Evolutionary conservation across 2,888 invertebrate genomes (phyloP).

Genomic region (Gastracanthus pulcherrimus): DNA sequence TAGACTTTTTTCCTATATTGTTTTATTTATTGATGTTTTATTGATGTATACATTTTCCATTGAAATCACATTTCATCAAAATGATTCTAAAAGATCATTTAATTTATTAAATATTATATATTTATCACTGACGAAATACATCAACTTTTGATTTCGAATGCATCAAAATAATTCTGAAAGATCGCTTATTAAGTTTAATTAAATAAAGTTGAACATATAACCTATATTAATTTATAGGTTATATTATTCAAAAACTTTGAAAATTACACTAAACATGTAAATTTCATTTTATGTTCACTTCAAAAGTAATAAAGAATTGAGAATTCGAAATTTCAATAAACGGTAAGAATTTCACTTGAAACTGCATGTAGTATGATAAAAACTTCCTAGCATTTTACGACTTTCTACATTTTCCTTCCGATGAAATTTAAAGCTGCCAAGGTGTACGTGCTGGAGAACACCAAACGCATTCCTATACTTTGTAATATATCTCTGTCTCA

Average conservation of each 20-base stretch:
- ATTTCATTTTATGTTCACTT: conserved; percentile 9
- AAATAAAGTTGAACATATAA: no score
- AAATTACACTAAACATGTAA: conserved; percentile 21
- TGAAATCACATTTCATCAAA: no score
- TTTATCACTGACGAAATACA: no score
- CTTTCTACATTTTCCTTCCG: conserved; percentile 38
- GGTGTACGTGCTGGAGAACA: conserved; percentile 1
- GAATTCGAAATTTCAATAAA: conserved; percentile 51
- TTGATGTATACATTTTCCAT: no score
- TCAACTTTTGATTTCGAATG: background rate
- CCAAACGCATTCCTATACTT: conserved; percentile 8
- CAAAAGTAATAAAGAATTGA: conserved; percentile 17
- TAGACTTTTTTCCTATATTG: no score
- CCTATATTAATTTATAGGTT: no score
- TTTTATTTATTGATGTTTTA: no score
- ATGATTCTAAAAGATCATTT: background rate
- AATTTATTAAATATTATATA: background rate
- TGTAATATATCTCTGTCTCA: conserved; percentile 19
- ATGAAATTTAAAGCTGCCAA: conserved; percentile 33
- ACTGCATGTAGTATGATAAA: conserved; percentile 32
- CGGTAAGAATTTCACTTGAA: conserved; percentile 29
- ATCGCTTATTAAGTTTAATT: background rate
- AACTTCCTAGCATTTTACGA: conserved; percentile 37
- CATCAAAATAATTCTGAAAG: background rate
- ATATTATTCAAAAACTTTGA: background rate